Base-by-base conservation (phyloP, 64 coral and sea anemone species). In the Montipora capricornis region DNA sequence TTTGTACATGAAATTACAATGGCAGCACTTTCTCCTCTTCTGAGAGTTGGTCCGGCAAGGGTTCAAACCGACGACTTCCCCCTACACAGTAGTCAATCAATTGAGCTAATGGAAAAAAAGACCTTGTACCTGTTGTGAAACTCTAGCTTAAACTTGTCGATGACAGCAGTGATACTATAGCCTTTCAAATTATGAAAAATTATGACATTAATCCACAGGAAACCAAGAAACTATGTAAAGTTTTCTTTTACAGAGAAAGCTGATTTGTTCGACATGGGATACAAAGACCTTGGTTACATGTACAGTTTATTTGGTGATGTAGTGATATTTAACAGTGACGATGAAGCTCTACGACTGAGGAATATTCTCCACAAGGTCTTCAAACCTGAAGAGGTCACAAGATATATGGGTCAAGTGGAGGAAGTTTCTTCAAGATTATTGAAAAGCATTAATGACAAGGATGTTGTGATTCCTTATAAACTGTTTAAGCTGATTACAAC, bases 231-330 rank as follows among this genome's bases (percentile, higher is more conserved):
- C 46, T 3, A 8, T 69, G 17, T n/a, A n/a, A n/a, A n/a, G n/a
- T 89, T 47, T 90, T 92, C 64, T 45, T 53, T 81, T 74, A 8
- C 58, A 99, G 98, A 99, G 17, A 87, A 93, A 46, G 78, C 89
- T n/a, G 84, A 96, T 3, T n/a, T 52, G 50, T 78, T 99, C 59
- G 81, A 90, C 47, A 99, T 99, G 98, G 95, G 98, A 8, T 99
- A 99, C 80, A 96, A 96, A 80, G 98, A 99, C 46, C 92, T 99
- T 96, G 98, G 98, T 11, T 99, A 96, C 75, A 99, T 99, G 98
- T 89, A 99, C 76, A 96, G 89, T 68, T 92, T 99, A 46, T 99
- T 89, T 92, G 98, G 98, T 51, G 95, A 99, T 58, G 86, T 99
- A 51, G 73, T 99, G 37, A 68, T 99, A 26, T 99, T 99, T 29